Percentiles rank a stretch among this genome's conserved stretches.
phyloP scores from a whole-genome alignment of 2,113 vertebrate species.

The Argyrosomus japonicus region DNA sequence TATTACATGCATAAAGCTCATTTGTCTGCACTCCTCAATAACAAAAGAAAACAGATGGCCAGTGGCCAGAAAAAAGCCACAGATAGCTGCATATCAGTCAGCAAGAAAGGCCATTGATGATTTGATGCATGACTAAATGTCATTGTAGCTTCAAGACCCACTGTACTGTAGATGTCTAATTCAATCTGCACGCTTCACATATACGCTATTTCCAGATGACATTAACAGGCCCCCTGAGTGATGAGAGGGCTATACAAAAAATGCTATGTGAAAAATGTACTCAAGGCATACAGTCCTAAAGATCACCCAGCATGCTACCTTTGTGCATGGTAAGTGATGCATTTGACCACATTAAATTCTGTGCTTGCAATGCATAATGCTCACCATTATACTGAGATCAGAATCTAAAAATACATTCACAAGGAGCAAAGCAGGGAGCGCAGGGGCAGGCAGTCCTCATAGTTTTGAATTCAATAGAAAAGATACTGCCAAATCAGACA shows the following conservation, averaged over 20 bases:
- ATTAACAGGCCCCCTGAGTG: conserved; percentile 24
- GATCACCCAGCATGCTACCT: background rate
- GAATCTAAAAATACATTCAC: background rate
- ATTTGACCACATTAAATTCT: conserved; percentile 4
- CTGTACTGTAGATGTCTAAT: conserved; percentile 11
- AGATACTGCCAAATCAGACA: background rate
- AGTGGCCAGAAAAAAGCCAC: background rate
- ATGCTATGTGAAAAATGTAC: background rate
- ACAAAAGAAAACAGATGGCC: background rate
- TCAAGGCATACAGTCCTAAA: conserved; percentile 5
- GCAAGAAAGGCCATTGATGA: background rate
- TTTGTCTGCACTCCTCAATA: background rate
- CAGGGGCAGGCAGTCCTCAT: background rate
- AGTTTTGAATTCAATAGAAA: background rate
- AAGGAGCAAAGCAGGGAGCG: background rate
- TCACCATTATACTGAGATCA: conserved; percentile 4
- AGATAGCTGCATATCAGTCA: background rate
- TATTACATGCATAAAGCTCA: background rate
- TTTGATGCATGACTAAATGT: conserved; percentile 22
- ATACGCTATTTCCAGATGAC: conserved; percentile 24
- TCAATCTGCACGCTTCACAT: conserved; percentile 32
- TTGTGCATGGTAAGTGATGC: conserved; percentile 1
- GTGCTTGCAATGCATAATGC: conserved; percentile 5
- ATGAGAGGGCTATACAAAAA: background rate
- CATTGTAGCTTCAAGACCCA: background rate